Evolutionary conservation across 1,140 invertebrate species (phyloP).

Genomic region (Apis dorsata): DNA sequence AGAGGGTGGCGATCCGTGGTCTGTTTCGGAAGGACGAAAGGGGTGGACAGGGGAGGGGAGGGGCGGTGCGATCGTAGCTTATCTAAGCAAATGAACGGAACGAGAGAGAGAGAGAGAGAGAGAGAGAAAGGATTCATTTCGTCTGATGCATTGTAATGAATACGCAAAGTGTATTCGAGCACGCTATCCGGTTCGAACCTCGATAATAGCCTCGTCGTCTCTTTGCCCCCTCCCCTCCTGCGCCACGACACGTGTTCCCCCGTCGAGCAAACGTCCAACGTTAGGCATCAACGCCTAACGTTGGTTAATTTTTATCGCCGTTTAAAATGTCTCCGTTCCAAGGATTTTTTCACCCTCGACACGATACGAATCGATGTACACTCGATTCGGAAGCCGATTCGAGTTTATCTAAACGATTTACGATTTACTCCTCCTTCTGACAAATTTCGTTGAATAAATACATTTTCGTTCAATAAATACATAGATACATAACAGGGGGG

Average conservation of each 20-base stretch:
- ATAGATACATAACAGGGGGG: not conserved
- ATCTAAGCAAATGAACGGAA: conserved; percentile 74
- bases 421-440: not conserved
- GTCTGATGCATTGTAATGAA: conserved; percentile 71
- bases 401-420: not conserved
- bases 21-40: conserved; percentile 37
- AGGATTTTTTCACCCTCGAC: too few species aligned
- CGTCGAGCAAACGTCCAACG: too few species aligned
- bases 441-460: conserved; percentile 34
- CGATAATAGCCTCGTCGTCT: conserved; percentile 43
- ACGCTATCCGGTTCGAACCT: conserved; percentile 56
- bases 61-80: conserved; percentile 66
- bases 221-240: conserved; percentile 1
- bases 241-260: conserved; percentile 33
- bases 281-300: too few species aligned
- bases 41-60: conserved; percentile 36
- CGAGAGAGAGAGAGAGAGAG: conserved; percentile 19
- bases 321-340: too few species aligned
- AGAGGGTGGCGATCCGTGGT: conserved; percentile 18
- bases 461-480: not conserved
- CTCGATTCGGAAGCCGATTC: too few species aligned
- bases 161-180: conserved; percentile 70
- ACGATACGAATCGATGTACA: too few species aligned
- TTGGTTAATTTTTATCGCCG: too few species aligned
- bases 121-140: conserved; percentile 65